Evolutionary conservation across 1,140 invertebrate genomes (phyloP), one percentile per base, ranked within the genome.

Genomic region (Tetragnatha versicolor): DNA sequence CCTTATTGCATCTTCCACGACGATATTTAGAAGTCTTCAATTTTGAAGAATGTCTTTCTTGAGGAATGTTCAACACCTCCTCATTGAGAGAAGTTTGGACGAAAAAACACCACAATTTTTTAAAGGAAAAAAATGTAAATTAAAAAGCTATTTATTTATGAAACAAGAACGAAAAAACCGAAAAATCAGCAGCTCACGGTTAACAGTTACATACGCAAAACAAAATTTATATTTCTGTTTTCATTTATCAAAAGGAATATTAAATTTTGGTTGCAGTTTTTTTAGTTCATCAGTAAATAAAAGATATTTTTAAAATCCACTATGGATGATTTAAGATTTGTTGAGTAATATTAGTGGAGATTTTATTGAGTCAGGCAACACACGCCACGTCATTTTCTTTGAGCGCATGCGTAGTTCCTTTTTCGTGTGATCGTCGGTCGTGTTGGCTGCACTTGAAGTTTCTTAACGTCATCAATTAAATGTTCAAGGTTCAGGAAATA

Each of bases 401-500:
- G n/a, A 10, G 73, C 60, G 39, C 73, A 76, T 76, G 73, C 73
- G 73, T 61, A 65, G n/a, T n/a, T 31, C 12, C 55, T 61, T 76
- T 76, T 76, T 49, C 45, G 39, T 65, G 42, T 76, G 73, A 76
- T 66, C 35, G 60, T 76, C 73, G 73, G 73, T 65, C 73, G 73
- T 76, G 73, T 76, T 76, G 73, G 73, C 73, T 66, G 73, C 45
- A 49, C 27, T 58, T 60, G 25, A 76, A 76, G 31, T 76, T 65
- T 76, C 45, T 76, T 20, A 76, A 76, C 73, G 73, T 76, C 73
- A 76, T 76, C 73, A 76, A 53, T 65, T 76, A 65, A 76, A 76
- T 76, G 73, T 76, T 76, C 73, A 76, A 76, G 73, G 73, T 76
- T 76, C 73, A 76, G 73, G 73, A 76, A 76, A 76, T 53, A 76